phyloP scores from a whole-genome alignment of 2,113 vertebrate species.

The Sylvilagus bachmani region DNA sequence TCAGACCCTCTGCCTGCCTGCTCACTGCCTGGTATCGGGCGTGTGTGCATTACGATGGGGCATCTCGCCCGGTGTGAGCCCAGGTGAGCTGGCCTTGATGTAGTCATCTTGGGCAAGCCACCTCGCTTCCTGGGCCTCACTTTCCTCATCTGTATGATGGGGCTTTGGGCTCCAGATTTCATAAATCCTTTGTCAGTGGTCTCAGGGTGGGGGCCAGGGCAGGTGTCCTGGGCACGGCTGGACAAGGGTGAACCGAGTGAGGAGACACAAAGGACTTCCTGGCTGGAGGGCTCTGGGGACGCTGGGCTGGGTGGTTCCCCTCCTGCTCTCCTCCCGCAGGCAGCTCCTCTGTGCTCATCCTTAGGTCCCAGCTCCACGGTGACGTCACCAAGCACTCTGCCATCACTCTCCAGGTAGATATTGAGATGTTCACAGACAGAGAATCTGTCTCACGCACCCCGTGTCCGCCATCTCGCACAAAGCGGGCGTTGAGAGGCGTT shows the following conservation, averaged over 20 bases:
- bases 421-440: neutral
- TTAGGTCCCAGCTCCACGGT: neutral
- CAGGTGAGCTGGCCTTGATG: neutral
- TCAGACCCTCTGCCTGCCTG: neutral
- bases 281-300: neutral
- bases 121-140: neutral
- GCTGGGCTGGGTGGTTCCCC: neutral
- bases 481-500: neutral
- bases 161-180: neutral
- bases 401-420: neutral
- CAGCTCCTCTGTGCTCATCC: neutral
- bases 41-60: neutral
- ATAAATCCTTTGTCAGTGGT: neutral
- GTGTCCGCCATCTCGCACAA: neutral
- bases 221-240: neutral
- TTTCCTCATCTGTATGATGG: constrained; percentile 8
- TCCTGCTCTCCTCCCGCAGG: neutral
- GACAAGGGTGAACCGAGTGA: neutral
- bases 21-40: neutral
- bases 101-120: neutral
- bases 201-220: neutral
- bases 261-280: neutral
- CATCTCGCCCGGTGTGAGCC: neutral
- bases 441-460: neutral
- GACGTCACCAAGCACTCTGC: neutral